Percentiles rank a stretch among this genome's conserved stretches.
Evolutionary conservation across 2,113 vertebrate species (phyloP).

Genomic region (Epinephelus fuscoguttatus): DNA sequence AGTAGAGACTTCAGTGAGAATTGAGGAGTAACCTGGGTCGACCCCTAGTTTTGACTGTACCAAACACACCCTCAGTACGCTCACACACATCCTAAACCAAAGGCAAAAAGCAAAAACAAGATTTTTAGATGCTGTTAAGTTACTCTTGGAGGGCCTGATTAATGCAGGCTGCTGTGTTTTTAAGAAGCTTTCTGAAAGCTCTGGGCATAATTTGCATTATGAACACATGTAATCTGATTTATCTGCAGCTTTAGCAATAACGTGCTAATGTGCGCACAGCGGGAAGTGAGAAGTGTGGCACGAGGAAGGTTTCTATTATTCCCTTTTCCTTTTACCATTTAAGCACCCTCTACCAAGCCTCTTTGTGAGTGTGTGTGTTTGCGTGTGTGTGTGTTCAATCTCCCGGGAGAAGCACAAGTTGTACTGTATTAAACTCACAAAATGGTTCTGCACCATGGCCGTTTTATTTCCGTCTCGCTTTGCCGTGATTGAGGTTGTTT

Average conservation of each 20-base stretch:
- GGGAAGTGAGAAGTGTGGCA: slow-evolving; percentile 23
- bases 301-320: slow-evolving; percentile 24
- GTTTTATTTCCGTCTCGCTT: background rate
- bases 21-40: too few relatives aligned
- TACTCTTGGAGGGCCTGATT: slow-evolving; percentile 22
- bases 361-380: slow-evolving; percentile 22
- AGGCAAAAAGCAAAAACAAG: background rate
- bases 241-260: slow-evolving; percentile 47
- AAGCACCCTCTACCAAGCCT: background rate
- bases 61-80: background rate
- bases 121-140: background rate
- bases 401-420: slow-evolving; percentile 21
- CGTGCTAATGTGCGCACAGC: slow-evolving; percentile 41
- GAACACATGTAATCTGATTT: slow-evolving; percentile 59
- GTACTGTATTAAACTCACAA: slow-evolving; percentile 25
- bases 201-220: slow-evolving; percentile 46
- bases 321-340: slow-evolving; percentile 38
- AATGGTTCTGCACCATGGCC: background rate
- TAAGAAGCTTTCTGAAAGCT: slow-evolving; percentile 28
- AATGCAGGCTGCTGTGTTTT: slow-evolving; percentile 19
- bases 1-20: too few relatives aligned
- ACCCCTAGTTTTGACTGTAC: background rate
- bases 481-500: slow-evolving; percentile 29
- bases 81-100: background rate
- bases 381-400: background rate